Conservation (phyloP, 1,140 invertebrate genomes). For the Conopomorpha cramerella region DNA sequence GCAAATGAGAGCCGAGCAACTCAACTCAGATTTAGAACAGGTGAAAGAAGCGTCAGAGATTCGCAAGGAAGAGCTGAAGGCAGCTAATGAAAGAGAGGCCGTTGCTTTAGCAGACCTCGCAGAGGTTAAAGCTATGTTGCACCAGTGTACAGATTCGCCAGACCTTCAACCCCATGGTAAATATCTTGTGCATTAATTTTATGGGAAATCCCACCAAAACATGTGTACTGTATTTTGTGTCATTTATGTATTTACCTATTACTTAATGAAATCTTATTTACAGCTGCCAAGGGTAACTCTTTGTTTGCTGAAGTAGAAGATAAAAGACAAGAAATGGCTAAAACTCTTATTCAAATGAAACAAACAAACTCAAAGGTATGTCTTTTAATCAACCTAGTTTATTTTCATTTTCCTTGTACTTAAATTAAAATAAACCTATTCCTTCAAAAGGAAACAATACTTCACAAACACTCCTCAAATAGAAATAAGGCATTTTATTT, state of each 20-base stretch:
- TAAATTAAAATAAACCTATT: no score
- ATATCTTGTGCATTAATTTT: no score
- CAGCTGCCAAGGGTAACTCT: slow-evolving; percentile 55
- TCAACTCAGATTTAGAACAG: slow-evolving; percentile 26
- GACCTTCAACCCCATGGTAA: slow-evolving; percentile 40
- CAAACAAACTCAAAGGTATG: slow-evolving; percentile 50
- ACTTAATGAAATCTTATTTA: no score
- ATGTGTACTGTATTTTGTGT: no score
- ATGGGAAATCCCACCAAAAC: no score
- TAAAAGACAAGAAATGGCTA: slow-evolving; percentile 56
- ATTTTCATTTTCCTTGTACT: no score
- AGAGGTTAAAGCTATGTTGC: slow-evolving; percentile 28
- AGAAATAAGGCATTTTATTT: no score
- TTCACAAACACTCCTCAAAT: no score
- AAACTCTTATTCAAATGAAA: slow-evolving; percentile 53
- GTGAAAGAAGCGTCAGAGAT: slow-evolving; percentile 30
- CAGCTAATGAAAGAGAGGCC: slow-evolving; percentile 28
- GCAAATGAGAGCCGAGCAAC: slow-evolving; percentile 32
- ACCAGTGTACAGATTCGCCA: slow-evolving; percentile 23
- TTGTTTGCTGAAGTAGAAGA: slow-evolving; percentile 59
- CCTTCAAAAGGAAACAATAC: no score
- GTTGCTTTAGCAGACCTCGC: slow-evolving; percentile 29
- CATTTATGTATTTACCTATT: no score
- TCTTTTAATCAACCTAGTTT: slow-evolving; percentile 6
- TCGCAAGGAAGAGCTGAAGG: slow-evolving; percentile 25